phyloP scores from a whole-genome alignment of 2,113 vertebrate species.

The Chaetops frenatus region DNA sequence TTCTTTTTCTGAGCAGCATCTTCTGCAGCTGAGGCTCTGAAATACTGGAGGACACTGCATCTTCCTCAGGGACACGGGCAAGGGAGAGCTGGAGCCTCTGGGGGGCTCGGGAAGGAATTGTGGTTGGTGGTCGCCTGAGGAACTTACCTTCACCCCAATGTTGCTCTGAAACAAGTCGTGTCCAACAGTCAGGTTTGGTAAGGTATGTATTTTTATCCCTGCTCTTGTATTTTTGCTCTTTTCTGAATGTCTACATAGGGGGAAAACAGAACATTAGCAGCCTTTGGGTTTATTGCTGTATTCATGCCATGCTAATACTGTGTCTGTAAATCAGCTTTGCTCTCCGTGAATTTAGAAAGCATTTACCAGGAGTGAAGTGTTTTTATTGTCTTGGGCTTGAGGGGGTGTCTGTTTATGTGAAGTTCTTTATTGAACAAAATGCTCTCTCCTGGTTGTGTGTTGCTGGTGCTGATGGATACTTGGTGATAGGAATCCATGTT shows the following conservation, averaged over 20 bases:
- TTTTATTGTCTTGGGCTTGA: background rate
- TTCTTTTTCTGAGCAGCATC: background rate
- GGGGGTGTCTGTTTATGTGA: background rate
- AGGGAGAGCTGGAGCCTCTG: background rate
- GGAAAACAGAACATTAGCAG: background rate
- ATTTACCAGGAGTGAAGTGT: background rate
- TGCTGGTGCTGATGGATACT: background rate
- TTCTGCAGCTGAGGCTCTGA: slow-evolving; percentile 51
- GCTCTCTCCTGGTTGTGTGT: background rate
- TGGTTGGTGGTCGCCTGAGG: slow-evolving; percentile 3
- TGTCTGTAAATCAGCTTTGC: background rate
- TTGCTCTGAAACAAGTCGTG: slow-evolving; percentile 50
- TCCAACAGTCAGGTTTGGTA: slow-evolving; percentile 33
- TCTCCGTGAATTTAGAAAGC: background rate
- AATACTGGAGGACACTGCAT: slow-evolving; percentile 39
- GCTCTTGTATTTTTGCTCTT: background rate
- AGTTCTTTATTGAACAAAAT: background rate
- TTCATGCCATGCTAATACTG: background rate
- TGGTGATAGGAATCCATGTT: background rate
- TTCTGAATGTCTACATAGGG: background rate
- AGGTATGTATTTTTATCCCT: slow-evolving; percentile 44
- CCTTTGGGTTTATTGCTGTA: background rate
- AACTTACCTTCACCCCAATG: slow-evolving; percentile 59
- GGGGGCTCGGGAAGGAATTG: background rate
- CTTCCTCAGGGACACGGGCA: slow-evolving; percentile 5